These are phyloP conservation scores for Chrysomela aeneicollis DNA, from an alignment of 2,888 invertebrate species.

Conservation along the genomic window DNA sequence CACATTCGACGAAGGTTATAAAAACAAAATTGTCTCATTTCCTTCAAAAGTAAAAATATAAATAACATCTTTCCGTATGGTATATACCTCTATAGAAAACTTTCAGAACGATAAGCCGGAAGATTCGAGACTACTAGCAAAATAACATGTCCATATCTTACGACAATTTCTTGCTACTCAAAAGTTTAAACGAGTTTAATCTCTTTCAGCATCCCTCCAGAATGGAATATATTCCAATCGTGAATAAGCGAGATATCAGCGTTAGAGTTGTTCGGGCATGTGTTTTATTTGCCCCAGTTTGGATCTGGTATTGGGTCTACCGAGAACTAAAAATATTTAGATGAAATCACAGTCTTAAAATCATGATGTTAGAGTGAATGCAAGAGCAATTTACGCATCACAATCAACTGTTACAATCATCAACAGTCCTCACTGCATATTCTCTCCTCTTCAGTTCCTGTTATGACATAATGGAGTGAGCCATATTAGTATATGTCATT, in stretches of 20 bases:
- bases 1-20: constrained; percentile 12
- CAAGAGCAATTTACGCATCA: too few species aligned
- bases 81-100: constrained; percentile 17
- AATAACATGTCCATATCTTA: constrained; percentile 40
- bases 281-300: not conserved
- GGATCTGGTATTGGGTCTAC: too few species aligned
- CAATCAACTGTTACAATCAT: too few species aligned
- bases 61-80: constrained; percentile 21
- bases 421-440: too few species aligned
- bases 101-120: constrained; percentile 12
- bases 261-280: not conserved
- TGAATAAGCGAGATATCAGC: constrained; percentile 16
- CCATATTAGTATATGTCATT: too few species aligned
- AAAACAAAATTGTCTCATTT: constrained; percentile 23
- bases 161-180: constrained; percentile 34
- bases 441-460: too few species aligned
- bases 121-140: constrained; percentile 5
- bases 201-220: constrained; percentile 26
- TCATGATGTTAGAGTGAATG: too few species aligned
- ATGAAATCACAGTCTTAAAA: too few species aligned
- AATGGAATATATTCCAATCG: constrained; percentile 27
- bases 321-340: too few species aligned
- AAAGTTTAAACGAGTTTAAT: constrained; percentile 39
- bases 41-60: constrained; percentile 21
- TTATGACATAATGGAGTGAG: too few species aligned